Percentiles rank a stretch among this genome's conserved stretches.
Conservation (phyloP, 1,140 invertebrate genomes). For the Calliopsis andreniformis region DNA sequence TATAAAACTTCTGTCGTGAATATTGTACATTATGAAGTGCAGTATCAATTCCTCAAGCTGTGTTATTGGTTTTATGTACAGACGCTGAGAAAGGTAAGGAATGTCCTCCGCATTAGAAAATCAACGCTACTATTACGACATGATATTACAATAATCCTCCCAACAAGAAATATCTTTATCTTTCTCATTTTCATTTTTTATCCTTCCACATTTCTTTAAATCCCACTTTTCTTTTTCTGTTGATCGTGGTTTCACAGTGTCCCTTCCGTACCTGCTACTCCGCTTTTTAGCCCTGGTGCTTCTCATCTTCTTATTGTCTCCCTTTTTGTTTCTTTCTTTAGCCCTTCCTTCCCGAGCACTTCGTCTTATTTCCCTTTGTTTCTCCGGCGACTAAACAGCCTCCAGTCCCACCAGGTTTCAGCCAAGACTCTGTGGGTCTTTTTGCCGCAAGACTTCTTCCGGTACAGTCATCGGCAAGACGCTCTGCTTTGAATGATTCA, state of each 20-base stretch:
- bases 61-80: slow-evolving; percentile 61
- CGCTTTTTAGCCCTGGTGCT: slow-evolving; percentile 42
- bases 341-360: slow-evolving; percentile 36
- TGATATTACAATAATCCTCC: slow-evolving; percentile 14
- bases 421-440: slow-evolving; percentile 59
- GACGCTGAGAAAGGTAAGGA: slow-evolving; percentile 49
- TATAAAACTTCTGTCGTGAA: slow-evolving; percentile 57
- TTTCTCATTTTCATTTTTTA: not conserved
- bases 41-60: slow-evolving; percentile 51
- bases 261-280: slow-evolving; percentile 1
- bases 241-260: not conserved
- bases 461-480: slow-evolving; percentile 60
- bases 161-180: slow-evolving; percentile 46
- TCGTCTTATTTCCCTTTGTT: slow-evolving; percentile 67
- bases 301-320: slow-evolving; percentile 50
- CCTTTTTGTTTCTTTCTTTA: slow-evolving; percentile 32
- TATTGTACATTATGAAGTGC: slow-evolving; percentile 47
- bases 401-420: slow-evolving; percentile 50
- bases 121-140: slow-evolving; percentile 37
- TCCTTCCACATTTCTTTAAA: slow-evolving; percentile 28
- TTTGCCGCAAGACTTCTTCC: slow-evolving; percentile 61
- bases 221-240: slow-evolving; percentile 39
- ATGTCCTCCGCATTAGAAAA: slow-evolving; percentile 30
- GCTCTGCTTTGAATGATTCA: not conserved
- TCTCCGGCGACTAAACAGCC: slow-evolving; percentile 59